Conservation (phyloP, 2,797 vertebrate species). For the Cygnus olor region DNA sequence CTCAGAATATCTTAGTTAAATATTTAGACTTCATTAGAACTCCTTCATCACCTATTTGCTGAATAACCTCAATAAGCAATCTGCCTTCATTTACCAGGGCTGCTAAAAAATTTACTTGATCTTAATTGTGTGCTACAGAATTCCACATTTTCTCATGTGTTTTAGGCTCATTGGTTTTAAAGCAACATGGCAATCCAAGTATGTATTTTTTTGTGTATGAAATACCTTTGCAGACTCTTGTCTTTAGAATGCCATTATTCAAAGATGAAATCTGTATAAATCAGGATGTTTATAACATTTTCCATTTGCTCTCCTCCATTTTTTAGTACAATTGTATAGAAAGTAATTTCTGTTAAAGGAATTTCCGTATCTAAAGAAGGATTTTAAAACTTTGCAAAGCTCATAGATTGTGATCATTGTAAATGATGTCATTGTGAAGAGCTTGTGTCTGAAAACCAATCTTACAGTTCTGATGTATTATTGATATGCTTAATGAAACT, state of each 20-base stretch:
- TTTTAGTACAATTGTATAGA: not conserved
- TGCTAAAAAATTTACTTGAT: not conserved
- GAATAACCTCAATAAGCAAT: not conserved
- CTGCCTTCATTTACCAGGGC: not conserved
- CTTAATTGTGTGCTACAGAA: not conserved
- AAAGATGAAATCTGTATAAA: not conserved
- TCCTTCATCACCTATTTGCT: not conserved
- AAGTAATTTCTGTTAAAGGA: not conserved
- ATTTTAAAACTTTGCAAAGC: not conserved
- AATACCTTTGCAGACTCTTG: not conserved
- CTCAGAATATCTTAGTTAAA: not conserved
- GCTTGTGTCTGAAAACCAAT: not conserved
- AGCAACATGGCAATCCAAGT: not conserved
- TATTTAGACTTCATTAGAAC: not conserved
- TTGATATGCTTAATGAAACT: constrained; percentile 13
- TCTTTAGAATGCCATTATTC: not conserved
- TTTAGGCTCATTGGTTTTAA: not conserved
- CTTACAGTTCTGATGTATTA: not conserved
- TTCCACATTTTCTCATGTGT: not conserved
- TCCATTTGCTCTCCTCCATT: not conserved
- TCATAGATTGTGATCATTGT: not conserved
- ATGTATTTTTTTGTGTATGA: not conserved
- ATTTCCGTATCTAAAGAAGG: not conserved
- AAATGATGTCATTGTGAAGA: not conserved
- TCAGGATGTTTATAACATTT: not conserved